Percentiles rank a stretch among this genome's conserved stretches.
Conservation (phyloP, 2,888 invertebrate genomes). For the Bedellia somnulentella region DNA sequence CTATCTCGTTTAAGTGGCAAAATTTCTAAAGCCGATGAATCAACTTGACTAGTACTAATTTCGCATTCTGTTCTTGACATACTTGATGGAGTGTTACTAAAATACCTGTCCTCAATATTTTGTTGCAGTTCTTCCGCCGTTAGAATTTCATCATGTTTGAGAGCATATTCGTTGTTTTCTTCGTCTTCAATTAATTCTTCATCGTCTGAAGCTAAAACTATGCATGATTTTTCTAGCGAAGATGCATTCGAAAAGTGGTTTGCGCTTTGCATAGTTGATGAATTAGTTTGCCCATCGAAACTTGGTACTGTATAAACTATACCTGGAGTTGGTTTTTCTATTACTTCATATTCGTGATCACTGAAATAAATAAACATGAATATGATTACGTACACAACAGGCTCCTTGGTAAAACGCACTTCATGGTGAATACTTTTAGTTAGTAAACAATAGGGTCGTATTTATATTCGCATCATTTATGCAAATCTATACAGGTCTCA, state of each 20-base stretch:
- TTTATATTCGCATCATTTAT: no score
- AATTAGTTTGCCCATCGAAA: constrained; percentile 36
- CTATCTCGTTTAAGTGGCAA: constrained; percentile 62
- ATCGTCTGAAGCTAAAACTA: constrained; percentile 52
- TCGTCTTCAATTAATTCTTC: constrained; percentile 37
- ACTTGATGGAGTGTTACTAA: constrained; percentile 60
- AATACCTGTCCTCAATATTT: constrained; percentile 65
- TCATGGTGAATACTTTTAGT: no score
- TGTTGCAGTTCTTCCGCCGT: constrained; percentile 62
- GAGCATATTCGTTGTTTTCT: constrained; percentile 21
- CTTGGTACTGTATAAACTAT: constrained; percentile 34
- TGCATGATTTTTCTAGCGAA: constrained; percentile 46
- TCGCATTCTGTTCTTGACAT: constrained; percentile 66
- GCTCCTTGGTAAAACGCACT: no score
- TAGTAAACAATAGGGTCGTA: no score
- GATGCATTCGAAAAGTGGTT: constrained; percentile 55
- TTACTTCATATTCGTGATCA: constrained; percentile 92
- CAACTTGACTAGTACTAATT: constrained; percentile 68
- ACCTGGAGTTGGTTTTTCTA: constrained; percentile 68
- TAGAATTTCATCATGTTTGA: constrained; percentile 24
- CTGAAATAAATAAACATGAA: constrained; percentile 61
- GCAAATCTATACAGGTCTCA: no score
- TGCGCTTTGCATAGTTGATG: constrained; percentile 35
- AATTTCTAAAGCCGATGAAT: constrained; percentile 67
- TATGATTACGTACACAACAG: no score